Evolutionary conservation across 2,888 invertebrate species (phyloP), one percentile per base, ranked within the genome.

Genomic region (Eudasyphora cyanicolor): DNA sequence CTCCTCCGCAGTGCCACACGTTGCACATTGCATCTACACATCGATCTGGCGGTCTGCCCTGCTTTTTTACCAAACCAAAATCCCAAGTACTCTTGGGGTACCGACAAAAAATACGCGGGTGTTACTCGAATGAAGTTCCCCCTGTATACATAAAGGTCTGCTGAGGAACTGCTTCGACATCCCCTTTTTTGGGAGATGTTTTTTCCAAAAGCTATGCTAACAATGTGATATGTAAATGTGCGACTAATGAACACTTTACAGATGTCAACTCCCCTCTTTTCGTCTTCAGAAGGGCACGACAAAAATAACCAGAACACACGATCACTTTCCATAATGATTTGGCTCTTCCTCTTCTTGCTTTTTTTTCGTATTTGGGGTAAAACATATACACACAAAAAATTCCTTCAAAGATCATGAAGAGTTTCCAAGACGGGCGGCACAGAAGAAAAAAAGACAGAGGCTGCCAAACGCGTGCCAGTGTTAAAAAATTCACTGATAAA

Each of bases 191-290:
- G 24, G 21, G 54, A 54, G 12, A 2, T 24, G 2, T 10, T 29
- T 62, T 12, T 27, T 14, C 32, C 32, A 12, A 76, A 84, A 84
- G 84, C 67, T 84, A 84, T 84, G 84, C 84, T 79, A 87, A 88
- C 89, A 89, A 90, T 89, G 89, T 85, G 87, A 89, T 89, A 90
- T 89, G 89, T 89, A 89, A 90, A 90, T 89, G 89, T 89, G 89
- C 89, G 89, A 89, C 89, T 90, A 90, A 90, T 90, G 89, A 90
- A 89, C 89, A 89, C 89, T 89, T 89, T 87, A 87, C 85, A 79
- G 74, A 84, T 67, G 67, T 71, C 45, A 67, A 82, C 85, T 83
- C 84, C 84, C 80, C 84, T 57, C 45, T 17, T 17, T 60, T 24
- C 21, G 24, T 42, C 29, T 19, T 70, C 35, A 10, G 24, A 32